Conservation (phyloP, 2,888 invertebrate species). For the Plagodis pulveraria region DNA sequence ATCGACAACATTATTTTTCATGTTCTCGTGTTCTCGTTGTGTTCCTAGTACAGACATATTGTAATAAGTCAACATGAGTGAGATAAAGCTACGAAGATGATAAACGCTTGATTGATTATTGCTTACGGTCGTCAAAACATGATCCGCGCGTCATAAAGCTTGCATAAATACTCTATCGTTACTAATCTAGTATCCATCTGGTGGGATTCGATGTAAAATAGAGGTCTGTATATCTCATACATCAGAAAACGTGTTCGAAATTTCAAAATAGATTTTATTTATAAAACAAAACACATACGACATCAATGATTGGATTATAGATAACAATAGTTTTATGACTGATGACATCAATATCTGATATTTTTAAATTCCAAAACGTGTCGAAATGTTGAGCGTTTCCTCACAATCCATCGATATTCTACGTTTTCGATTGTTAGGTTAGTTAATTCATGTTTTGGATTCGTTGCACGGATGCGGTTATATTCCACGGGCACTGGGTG, state of each 20-base stretch:
- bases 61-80: too few relatives aligned
- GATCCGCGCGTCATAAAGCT: too few relatives aligned
- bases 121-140: too few relatives aligned
- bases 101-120: too few relatives aligned
- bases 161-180: too few relatives aligned
- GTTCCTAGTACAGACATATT: too few relatives aligned
- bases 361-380: slow-evolving; percentile 46
- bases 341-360: slow-evolving; percentile 12
- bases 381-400: slow-evolving; percentile 40
- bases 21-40: too few relatives aligned
- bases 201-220: too few relatives aligned
- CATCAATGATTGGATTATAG: slow-evolving; percentile 24
- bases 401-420: slow-evolving; percentile 12
- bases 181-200: too few relatives aligned
- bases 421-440: slow-evolving; percentile 43
- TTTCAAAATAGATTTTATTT: slow-evolving; percentile 26
- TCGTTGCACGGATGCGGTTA: slow-evolving; percentile 42
- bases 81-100: too few relatives aligned
- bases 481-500: slow-evolving; percentile 43
- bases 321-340: slow-evolving; percentile 36
- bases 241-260: not conserved
- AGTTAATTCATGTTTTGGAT: slow-evolving; percentile 43
- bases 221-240: not conserved
- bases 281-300: slow-evolving; percentile 33
- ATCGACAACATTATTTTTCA: too few relatives aligned